Conservation (phyloP, 2,888 invertebrate species). For the Urechis unicinctus region DNA sequence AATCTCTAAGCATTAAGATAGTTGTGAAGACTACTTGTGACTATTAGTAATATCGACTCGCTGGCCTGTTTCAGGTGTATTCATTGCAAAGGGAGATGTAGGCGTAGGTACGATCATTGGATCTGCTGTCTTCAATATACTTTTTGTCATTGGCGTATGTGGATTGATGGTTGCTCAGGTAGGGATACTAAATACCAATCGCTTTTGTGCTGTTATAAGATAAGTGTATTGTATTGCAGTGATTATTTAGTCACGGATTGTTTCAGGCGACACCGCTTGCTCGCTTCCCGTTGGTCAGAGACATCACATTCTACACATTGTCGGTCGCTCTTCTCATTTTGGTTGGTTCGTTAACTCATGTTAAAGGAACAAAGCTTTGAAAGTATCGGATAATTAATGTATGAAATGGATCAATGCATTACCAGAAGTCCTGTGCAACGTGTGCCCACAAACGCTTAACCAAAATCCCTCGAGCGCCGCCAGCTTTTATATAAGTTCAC, state of each 20-base stretch:
- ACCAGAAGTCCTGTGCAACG: no score
- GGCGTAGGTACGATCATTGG: conserved; percentile 43
- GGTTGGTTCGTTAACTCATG: conserved; percentile 23
- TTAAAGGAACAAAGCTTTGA: no score
- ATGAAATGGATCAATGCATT: no score
- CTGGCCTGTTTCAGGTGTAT: conserved; percentile 34
- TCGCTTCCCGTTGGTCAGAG: conserved; percentile 35
- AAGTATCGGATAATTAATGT: no score
- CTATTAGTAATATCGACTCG: not conserved
- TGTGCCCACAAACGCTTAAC: no score
- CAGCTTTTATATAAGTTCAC: no score
- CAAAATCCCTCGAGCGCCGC: no score
- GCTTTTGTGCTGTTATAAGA: not conserved
- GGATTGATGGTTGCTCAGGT: conserved; percentile 33
- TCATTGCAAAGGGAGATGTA: conserved; percentile 41
- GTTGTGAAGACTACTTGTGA: no score
- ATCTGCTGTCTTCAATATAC: conserved; percentile 42
- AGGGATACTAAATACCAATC: not conserved
- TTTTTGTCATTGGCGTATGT: conserved; percentile 39
- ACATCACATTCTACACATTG: conserved; percentile 33
- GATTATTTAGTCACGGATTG: no score
- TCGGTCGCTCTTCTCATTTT: conserved; percentile 31
- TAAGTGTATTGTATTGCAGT: not conserved
- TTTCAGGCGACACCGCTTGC: conserved; percentile 27
- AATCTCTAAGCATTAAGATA: no score